phyloP scores from a whole-genome alignment of 2,888 invertebrate genomes.

The Salpingus planirostris region DNA sequence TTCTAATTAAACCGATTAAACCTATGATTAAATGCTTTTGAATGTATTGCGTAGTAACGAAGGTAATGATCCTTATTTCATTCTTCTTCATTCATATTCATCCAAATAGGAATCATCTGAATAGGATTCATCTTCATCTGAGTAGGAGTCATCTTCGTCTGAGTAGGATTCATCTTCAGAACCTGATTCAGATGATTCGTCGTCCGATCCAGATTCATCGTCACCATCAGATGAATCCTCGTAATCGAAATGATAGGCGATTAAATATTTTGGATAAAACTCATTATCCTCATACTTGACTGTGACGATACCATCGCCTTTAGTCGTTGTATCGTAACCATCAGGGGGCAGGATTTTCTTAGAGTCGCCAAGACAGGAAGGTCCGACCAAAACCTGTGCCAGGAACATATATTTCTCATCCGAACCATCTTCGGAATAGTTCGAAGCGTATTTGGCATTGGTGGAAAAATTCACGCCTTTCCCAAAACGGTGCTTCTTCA shows the following conservation, averaged over 20 bases:
- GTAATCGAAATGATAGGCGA: not conserved
- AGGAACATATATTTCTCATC: not conserved
- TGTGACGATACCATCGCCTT: not conserved
- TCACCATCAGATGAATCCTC: not conserved
- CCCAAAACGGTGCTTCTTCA: not conserved
- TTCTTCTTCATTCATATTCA: too few species aligned
- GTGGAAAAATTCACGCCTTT: not conserved
- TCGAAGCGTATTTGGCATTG: not conserved
- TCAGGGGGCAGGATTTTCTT: not conserved
- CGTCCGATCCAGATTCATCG: not conserved
- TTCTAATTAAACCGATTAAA: too few species aligned
- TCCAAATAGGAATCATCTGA: too few species aligned
- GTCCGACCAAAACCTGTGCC: not conserved
- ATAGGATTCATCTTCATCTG: too few species aligned
- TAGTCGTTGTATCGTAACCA: not conserved
- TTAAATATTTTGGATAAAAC: not conserved
- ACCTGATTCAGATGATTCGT: not conserved
- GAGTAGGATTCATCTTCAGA: not conserved
- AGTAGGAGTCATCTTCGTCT: not conserved
- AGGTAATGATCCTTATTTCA: too few species aligned
- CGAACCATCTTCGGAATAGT: not conserved
- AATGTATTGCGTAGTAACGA: too few species aligned
- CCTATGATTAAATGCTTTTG: too few species aligned
- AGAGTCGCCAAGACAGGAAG: not conserved
- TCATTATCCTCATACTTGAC: conserved; percentile 1